A percentile compares a stretch with the other conserved stretches of the same genome.
Conservation (phyloP, 2,888 invertebrate species). For the Leptopterna dolabrata region DNA sequence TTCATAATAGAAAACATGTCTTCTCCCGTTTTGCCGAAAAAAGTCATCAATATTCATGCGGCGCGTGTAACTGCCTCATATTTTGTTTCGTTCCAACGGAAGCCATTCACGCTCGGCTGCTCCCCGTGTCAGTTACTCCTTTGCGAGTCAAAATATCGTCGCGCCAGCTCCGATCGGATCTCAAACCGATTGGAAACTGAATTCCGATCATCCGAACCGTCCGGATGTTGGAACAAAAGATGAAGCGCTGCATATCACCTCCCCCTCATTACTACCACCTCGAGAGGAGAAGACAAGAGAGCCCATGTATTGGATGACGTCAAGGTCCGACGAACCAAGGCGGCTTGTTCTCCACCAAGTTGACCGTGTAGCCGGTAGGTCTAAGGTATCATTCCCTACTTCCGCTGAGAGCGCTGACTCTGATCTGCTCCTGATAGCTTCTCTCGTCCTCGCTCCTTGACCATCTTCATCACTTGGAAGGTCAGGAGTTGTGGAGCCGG, state of each 20-base stretch:
- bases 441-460: background rate
- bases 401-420: conserved; percentile 16
- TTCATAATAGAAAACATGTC: background rate
- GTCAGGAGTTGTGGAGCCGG: background rate
- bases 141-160: background rate
- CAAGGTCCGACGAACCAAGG: conserved; percentile 14
- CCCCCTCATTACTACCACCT: too few relatives aligned
- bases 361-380: conserved; percentile 42
- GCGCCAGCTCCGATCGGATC: background rate
- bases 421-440: conserved; percentile 32
- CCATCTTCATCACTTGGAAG: background rate
- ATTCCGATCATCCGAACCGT: background rate
- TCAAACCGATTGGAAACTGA: background rate
- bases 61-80: background rate
- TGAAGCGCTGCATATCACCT: background rate
- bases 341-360: conserved; percentile 1
- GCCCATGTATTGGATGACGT: conserved; percentile 37
- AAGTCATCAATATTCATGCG: background rate
- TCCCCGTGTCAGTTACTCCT: background rate
- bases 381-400: conserved; percentile 44
- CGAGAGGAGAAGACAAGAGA: background rate
- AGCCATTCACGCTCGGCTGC: background rate
- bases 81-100: background rate
- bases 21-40: background rate
- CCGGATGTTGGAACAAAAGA: background rate